Base-by-base conservation (phyloP, 2,888 invertebrate species). In the Beris chalybata region DNA sequence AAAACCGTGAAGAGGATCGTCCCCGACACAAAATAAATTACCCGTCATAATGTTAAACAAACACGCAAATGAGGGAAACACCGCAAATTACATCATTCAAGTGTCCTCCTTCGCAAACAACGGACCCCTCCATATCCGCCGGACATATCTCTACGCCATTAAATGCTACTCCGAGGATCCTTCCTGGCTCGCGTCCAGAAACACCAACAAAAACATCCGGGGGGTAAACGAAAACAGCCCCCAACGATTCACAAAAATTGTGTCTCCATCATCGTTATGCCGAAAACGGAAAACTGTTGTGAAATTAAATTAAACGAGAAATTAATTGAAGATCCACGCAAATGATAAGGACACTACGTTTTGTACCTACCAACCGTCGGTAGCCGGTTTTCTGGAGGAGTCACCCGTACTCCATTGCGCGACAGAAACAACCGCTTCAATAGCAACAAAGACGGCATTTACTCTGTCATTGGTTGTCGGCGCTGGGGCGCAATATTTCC, bases 261-360 rank as follows among this genome's bases (percentile, higher is more conserved):
- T 64, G 45, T 54, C 30, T 57, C 59, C 52, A 13, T 56, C 61
- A 29, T 13, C 53, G 64, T 38, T 3, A 55, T 59, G 58, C 57
- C 44, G 31, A 53, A 64, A 66, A 63, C 44, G 66, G 53, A 61
- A 64, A 69, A 66, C 65, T 64, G 59, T 68, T 63, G 57, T 69
- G 68, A 63, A 70, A 70, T 70, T 68, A 70, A 70, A 69, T 69
- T 69, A 70, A 69, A 69, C 67, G 70, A 69, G 69, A 63, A 69
- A 68, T 68, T 71, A 71, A 71, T 70, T 70, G 69, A 69, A 71
- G 71, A 71, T 71, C 66, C 71, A 71, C 69, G 71, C 71, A 53
- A 61, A 69, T 57, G 70, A 70, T 70, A 68, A 68, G 43, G 4
- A 15, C 31, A 22, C 58, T 15, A 9, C 58, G 30, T 5, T 12